Evolutionary conservation across 2,113 vertebrate species (phyloP).

Genomic region (Hirundichthys speculiger): DNA sequence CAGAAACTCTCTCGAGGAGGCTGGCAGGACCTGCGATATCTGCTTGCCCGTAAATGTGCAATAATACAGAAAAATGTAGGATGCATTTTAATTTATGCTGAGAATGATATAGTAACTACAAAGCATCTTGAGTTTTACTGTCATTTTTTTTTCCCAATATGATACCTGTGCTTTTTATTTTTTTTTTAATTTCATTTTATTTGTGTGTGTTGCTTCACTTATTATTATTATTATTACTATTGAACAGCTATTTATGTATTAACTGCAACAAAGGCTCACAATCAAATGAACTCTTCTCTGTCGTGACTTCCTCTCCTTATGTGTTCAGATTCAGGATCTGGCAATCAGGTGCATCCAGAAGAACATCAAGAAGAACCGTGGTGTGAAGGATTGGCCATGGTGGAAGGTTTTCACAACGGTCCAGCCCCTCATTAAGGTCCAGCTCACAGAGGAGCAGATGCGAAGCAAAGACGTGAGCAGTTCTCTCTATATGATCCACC

Average conservation of each 20-base stretch:
- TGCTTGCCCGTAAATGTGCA: slow-evolving; percentile 46
- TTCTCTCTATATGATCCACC: slow-evolving; percentile 6
- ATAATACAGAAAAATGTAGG: slow-evolving; percentile 29
- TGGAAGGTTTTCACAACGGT: slow-evolving; percentile 97
- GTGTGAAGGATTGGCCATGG: slow-evolving; percentile 96
- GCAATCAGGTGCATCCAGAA: slow-evolving; percentile 97
- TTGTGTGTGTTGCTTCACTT: background rate
- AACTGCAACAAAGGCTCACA: background rate
- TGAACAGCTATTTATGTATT: background rate
- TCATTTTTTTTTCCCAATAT: no score
- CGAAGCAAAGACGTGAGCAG: slow-evolving; percentile 90
- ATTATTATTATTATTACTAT: background rate
- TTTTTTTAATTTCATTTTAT: background rate
- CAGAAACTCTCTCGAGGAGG: slow-evolving; percentile 61
- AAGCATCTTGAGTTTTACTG: background rate
- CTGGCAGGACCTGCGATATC: slow-evolving; percentile 57
- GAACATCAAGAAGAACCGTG: slow-evolving; percentile 96
- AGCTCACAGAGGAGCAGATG: slow-evolving; percentile 96
- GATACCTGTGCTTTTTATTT: no score
- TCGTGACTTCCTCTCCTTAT: slow-evolving; percentile 13
- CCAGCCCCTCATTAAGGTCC: slow-evolving; percentile 93
- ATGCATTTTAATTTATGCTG: slow-evolving; percentile 19
- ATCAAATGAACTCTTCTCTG: background rate
- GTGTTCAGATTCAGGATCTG: slow-evolving; percentile 83
- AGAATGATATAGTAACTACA: slow-evolving; percentile 3